These are phyloP conservation scores for Hyperoplus immaculatus DNA, from an alignment of 2,797 vertebrate genomes.

Conservation along the genomic window DNA sequence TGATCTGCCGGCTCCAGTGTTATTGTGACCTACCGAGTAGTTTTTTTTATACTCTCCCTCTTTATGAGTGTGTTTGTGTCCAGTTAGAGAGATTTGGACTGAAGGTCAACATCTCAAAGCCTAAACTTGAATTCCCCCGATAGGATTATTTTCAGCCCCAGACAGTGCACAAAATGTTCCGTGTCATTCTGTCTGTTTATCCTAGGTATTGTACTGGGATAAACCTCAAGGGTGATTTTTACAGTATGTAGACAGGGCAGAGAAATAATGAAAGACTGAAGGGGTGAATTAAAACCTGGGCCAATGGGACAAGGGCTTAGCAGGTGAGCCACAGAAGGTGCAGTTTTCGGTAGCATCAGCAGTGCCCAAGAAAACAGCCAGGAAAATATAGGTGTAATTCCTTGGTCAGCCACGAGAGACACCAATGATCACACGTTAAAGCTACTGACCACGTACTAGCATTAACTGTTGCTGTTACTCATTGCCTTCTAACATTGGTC, in stretches of 20 bases:
- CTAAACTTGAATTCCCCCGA: slow-evolving; percentile 31
- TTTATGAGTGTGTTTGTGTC: slow-evolving; percentile 35
- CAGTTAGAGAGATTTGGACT: slow-evolving; percentile 51
- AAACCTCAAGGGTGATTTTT: slow-evolving; percentile 32
- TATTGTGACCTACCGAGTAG: slow-evolving; percentile 61
- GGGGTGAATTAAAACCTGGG: too few relatives aligned
- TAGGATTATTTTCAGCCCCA: slow-evolving; percentile 43
- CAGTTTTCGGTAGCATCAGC: slow-evolving; percentile 3
- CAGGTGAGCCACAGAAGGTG: background rate
- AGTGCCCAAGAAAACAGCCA: slow-evolving; percentile 10
- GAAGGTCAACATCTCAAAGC: slow-evolving; percentile 56
- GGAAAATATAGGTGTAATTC: slow-evolving; percentile 9
- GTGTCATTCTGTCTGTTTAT: slow-evolving; percentile 54
- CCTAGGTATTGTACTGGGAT: slow-evolving; percentile 19
- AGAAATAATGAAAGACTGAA: too few relatives aligned
- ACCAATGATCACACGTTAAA: background rate
- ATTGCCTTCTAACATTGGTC: slow-evolving; percentile 23
- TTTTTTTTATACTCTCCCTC: slow-evolving; percentile 8
- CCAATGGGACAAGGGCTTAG: too few relatives aligned
- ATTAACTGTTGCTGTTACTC: background rate
- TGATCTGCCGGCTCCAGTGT: slow-evolving; percentile 48
- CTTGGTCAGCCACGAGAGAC: slow-evolving; percentile 33
- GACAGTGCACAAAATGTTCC: slow-evolving; percentile 57
- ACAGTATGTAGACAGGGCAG: background rate
- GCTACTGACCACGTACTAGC: background rate